Base-by-base conservation (phyloP, 2,797 vertebrate genomes). In the Urosaurus nigricauda region DNA sequence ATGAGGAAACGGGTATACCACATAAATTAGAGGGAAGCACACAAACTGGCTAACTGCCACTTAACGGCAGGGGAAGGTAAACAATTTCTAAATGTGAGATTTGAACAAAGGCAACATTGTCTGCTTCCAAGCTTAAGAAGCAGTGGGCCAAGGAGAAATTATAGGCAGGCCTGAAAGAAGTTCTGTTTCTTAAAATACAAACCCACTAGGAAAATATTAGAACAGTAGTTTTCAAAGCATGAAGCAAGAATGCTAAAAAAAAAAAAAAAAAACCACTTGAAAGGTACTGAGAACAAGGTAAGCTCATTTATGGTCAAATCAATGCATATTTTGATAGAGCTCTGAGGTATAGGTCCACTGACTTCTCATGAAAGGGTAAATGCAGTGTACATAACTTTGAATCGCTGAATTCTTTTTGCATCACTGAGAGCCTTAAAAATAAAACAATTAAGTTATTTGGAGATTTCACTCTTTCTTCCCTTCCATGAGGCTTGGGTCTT, bases 1-100 rank as follows among this genome's bases (percentile, higher is more conserved):
- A 94, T 88, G 90, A 95, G 93, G 87, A 94, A 92, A 93, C 58
- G 70, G 83, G 84, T 74, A 40, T 83, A 89, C 87, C 87, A 94
- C 70, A 87, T 90, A 91, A 92, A 95, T 94, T 93, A 92, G 89
- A 93, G 83, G 78, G 90, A 92, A 89, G 83, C 16, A 79, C 68
- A 63, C 65, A 88, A 65, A 88, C 51, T 87, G 92, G 86, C 74
- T 90, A 53, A 35, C n/a, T 89, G 79, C 87, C 35, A 40, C 80
- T 95, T 92, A 90, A 92, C 88, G 89, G 92, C 75, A 83, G 90
- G 85, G 79, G 77, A 70, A 86, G 83, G 88, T 86, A 81, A 78
- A 9, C 51, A n/a, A 26, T 58, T 74, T 56, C 70, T 84, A 74
- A 12, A 74, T 51, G 37, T 51, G 37, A 12, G 37, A 78, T n/a